Conservation (phyloP, 2,113 vertebrate species). For the Edolisoma coerulescens region DNA sequence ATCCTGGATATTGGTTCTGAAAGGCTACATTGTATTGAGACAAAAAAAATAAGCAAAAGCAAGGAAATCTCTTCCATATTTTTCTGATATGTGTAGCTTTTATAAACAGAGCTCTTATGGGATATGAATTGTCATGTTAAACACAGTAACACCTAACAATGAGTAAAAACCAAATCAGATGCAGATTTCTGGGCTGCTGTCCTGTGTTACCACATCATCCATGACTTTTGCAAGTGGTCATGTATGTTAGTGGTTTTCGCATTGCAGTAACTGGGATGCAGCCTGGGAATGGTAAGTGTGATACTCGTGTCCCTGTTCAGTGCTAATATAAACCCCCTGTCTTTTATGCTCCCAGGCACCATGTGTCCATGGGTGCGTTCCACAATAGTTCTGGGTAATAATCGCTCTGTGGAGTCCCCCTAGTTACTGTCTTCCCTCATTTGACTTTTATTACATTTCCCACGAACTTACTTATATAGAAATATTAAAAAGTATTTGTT, state of each 20-base stretch:
- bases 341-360: background rate
- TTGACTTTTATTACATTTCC: background rate
- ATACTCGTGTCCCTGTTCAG: background rate
- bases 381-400: background rate
- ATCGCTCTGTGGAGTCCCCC: background rate
- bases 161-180: background rate
- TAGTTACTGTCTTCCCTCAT: background rate
- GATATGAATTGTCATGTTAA: background rate
- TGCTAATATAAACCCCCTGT: background rate
- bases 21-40: background rate
- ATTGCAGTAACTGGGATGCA: background rate
- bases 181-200: background rate
- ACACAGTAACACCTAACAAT: background rate
- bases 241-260: background rate
- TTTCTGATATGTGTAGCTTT: background rate
- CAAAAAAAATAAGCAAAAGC: background rate
- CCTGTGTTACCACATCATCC: background rate
- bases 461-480: background rate
- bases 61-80: background rate
- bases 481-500: slow-evolving; percentile 21
- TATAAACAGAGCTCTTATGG: background rate
- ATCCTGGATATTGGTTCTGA: background rate
- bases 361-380: background rate
- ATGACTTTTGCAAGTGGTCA: background rate
- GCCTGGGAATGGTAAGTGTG: background rate